These are phyloP conservation scores for Drosophila virilis DNA, from an alignment of 1,140 invertebrate species.

Conservation along the genomic window DNA sequence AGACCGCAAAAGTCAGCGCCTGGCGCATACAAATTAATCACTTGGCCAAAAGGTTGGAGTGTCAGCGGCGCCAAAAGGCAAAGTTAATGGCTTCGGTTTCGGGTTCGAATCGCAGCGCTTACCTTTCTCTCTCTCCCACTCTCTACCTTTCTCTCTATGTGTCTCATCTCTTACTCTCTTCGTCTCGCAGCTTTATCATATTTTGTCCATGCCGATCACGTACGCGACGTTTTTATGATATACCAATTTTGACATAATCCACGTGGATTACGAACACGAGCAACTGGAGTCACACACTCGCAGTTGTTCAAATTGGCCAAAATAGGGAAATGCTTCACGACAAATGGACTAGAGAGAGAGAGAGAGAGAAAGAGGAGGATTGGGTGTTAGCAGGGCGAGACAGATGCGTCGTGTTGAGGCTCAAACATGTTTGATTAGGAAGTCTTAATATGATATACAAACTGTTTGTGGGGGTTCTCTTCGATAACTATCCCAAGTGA, in stretches of 20 bases:
- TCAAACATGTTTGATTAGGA: constrained; percentile 37
- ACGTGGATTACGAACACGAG: constrained; percentile 72
- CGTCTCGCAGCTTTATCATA: constrained; percentile 22
- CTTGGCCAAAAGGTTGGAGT: constrained; percentile 69
- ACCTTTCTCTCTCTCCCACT: neutral
- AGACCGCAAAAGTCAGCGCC: constrained; percentile 76
- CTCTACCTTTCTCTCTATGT: neutral
- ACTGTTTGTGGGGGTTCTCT: neutral
- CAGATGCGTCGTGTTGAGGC: neutral
- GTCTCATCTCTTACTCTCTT: neutral
- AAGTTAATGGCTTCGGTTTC: constrained; percentile 58
- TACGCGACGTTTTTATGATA: constrained; percentile 81
- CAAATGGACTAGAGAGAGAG: neutral
- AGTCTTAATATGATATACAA: constrained; percentile 14
- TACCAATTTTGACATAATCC: constrained; percentile 82
- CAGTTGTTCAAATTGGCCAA: constrained; percentile 50
- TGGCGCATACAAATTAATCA: constrained; percentile 80
- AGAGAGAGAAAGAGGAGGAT: neutral
- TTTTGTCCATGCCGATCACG: constrained; percentile 60
- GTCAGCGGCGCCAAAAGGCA: constrained; percentile 25
- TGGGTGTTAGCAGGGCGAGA: no score
- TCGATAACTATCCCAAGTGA: constrained; percentile 13
- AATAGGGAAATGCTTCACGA: constrained; percentile 18
- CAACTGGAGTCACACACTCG: constrained; percentile 31
- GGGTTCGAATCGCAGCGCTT: constrained; percentile 29